phyloP scores from a whole-genome alignment of 2,797 vertebrate genomes.

The Euphonia xanthogaster region DNA sequence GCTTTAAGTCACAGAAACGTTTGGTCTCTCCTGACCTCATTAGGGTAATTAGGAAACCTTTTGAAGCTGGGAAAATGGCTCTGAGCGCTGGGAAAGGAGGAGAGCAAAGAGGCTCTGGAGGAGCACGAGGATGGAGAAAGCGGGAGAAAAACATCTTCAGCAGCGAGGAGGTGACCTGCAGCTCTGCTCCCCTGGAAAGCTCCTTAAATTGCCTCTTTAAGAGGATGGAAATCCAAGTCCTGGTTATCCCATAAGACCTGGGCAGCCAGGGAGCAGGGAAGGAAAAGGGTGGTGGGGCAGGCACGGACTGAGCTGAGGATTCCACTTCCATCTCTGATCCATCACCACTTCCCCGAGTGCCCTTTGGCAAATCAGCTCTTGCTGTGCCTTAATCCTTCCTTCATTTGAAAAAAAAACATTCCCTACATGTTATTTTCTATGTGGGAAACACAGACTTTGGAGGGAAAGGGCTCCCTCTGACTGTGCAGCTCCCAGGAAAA shows the following conservation, averaged over 20 bases:
- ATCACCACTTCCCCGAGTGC: not conserved
- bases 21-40: conserved; percentile 78
- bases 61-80: conserved; percentile 71
- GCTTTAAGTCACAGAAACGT: conserved; percentile 43
- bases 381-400: not conserved
- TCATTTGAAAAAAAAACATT: not conserved
- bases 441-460: not conserved
- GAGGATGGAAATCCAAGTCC: not conserved
- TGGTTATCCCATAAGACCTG: not conserved
- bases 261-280: not conserved
- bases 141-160: not conserved
- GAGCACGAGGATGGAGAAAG: not conserved
- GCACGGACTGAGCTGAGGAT: accelerated
- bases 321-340: not conserved
- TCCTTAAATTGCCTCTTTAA: conserved; percentile 3
- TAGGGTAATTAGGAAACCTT: conserved; percentile 76
- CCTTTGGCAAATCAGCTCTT: not conserved
- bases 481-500: not conserved
- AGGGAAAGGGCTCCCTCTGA: not conserved
- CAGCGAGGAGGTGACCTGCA: not conserved
- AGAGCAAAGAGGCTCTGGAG: conserved; percentile 27
- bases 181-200: not conserved
- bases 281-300: not conserved
- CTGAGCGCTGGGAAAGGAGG: conserved; percentile 52
- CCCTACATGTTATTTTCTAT: accelerated